Conservation (phyloP, 2,113 vertebrate species). For the Myrmecophaga tridactyla region DNA sequence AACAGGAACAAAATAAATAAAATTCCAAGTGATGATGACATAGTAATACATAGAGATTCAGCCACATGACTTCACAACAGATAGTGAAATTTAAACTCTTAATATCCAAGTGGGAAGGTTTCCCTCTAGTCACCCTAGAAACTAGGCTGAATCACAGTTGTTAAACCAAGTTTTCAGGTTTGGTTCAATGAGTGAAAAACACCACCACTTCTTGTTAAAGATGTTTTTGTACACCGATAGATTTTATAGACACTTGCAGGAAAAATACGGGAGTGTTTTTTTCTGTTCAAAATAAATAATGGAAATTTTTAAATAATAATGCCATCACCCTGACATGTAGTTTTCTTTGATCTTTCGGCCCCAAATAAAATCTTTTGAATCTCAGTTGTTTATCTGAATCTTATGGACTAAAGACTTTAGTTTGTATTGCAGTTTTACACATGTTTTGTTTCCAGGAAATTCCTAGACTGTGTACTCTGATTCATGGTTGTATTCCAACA, state of each 20-base stretch:
- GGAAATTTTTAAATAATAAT: neutral
- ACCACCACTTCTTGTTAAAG: neutral
- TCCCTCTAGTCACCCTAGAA: neutral
- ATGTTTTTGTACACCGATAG: neutral
- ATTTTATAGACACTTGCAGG: neutral
- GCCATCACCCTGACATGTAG: neutral
- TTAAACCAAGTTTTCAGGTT: neutral
- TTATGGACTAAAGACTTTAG: neutral
- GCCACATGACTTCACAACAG: neutral
- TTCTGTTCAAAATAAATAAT: neutral
- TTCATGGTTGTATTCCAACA: neutral
- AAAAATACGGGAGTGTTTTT: neutral
- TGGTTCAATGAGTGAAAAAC: neutral
- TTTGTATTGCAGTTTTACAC: neutral
- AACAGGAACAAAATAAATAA: neutral
- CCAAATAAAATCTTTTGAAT: neutral
- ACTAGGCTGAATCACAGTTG: neutral
- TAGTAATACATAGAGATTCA: neutral
- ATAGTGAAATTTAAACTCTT: neutral
- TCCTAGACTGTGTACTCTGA: neutral
- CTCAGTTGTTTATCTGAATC: neutral
- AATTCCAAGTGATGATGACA: neutral
- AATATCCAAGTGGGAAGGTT: neutral
- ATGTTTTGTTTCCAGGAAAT: neutral
- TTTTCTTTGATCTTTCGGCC: neutral